Evolutionary conservation across 2,797 vertebrate species (phyloP).

Genomic region (Acrossocheilus fasciatus): DNA sequence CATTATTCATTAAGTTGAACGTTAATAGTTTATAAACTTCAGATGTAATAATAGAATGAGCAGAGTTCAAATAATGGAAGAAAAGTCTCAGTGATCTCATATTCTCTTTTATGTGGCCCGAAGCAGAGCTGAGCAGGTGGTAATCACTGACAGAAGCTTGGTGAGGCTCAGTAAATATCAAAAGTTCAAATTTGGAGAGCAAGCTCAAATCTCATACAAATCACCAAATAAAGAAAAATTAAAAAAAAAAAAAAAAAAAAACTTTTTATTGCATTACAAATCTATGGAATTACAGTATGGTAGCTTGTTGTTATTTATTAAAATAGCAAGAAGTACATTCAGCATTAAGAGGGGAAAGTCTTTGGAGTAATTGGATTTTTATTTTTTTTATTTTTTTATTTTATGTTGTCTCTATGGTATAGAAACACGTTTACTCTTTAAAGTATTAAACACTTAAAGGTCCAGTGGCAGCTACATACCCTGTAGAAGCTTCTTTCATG

Average conservation of each 20-base stretch:
- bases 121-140: conserved; percentile 44
- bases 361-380: neutral
- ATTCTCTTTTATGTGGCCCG: conserved; percentile 47
- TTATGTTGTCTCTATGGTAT: neutral
- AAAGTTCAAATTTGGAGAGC: conserved; percentile 11
- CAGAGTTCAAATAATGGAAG: conserved; percentile 50
- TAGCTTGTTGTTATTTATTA: neutral
- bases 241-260: neutral
- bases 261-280: neutral
- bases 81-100: conserved; percentile 45
- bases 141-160: conserved; percentile 29
- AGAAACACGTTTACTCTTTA: conserved; percentile 6
- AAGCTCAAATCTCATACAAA: neutral
- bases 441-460: neutral
- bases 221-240: neutral
- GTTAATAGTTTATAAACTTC: conserved; percentile 68
- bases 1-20: conserved; percentile 66
- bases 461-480: neutral
- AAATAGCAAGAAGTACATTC: neutral
- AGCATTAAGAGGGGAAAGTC: neutral
- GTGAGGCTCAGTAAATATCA: conserved; percentile 31
- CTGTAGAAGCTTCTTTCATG: neutral
- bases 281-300: neutral
- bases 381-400: neutral
- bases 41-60: conserved; percentile 60